Conservation (phyloP, 1,140 invertebrate species). For the Matsumurasca onukii region DNA sequence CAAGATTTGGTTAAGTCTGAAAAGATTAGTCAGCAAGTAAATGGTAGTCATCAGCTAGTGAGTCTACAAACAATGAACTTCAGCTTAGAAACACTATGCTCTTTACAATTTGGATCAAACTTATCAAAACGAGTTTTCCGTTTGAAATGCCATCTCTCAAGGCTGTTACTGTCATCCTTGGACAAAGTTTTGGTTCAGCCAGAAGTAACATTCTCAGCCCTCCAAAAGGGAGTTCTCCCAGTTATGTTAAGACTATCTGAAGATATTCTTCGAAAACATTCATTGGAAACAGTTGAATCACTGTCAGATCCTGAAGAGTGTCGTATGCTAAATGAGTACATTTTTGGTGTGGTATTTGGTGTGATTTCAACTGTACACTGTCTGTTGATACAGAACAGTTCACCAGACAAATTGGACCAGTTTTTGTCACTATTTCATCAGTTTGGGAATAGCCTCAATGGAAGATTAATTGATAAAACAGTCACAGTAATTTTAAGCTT, state of each 20-base stretch:
- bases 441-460: conserved; percentile 59
- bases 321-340: conserved; percentile 49
- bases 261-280: conserved; percentile 53
- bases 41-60: conserved; percentile 44
- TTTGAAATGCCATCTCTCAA: conserved; percentile 58
- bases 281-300: conserved; percentile 1
- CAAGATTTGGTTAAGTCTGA: conserved; percentile 58
- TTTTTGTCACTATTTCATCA: conserved; percentile 62
- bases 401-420: conserved; percentile 55
- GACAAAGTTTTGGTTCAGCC: conserved; percentile 57
- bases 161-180: conserved; percentile 57
- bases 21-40: conserved; percentile 26
- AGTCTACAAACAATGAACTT: conserved; percentile 62
- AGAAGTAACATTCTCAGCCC: conserved; percentile 58
- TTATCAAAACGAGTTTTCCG: conserved; percentile 47
- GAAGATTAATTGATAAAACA: conserved; percentile 57
- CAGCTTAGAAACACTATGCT: conserved; percentile 58
- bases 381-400: conserved; percentile 54
- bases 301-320: background rate
- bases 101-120: conserved; percentile 57
- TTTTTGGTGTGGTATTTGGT: conserved; percentile 61
- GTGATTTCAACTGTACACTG: conserved; percentile 60
- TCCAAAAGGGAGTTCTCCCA: conserved; percentile 61
- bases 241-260: conserved; percentile 60
- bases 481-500: conserved; percentile 57